Conservation (phyloP, 2,113 vertebrate species). For the Pelmatolapia mariae region DNA sequence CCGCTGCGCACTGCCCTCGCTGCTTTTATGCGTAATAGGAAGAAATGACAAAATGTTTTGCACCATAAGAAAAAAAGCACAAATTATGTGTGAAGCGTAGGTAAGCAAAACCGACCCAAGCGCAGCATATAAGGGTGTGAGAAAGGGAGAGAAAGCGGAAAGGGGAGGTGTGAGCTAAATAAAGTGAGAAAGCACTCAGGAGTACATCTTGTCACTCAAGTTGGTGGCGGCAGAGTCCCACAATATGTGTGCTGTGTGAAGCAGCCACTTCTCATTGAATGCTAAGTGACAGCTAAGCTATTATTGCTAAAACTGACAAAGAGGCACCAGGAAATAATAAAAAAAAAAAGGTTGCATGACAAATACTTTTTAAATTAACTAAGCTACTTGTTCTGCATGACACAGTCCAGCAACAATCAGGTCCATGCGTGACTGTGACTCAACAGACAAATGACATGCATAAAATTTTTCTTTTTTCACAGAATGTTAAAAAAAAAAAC, state of each 20-base stretch:
- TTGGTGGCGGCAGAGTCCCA: slow-evolving; percentile 24
- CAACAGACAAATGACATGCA: not conserved
- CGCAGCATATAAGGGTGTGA: slow-evolving; percentile 30
- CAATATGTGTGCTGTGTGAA: slow-evolving; percentile 6
- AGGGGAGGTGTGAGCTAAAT: slow-evolving; percentile 25
- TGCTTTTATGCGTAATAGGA: slow-evolving; percentile 48
- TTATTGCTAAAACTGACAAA: slow-evolving; percentile 38
- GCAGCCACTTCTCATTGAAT: slow-evolving; percentile 38
- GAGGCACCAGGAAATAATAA: not conserved
- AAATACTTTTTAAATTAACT: slow-evolving; percentile 8
- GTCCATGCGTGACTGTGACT: not conserved
- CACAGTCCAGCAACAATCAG: not conserved
- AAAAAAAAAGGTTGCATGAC: not conserved
- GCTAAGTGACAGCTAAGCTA: slow-evolving; percentile 16
- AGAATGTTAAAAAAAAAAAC: not conserved
- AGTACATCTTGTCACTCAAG: slow-evolving; percentile 46
- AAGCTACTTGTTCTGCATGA: not conserved
- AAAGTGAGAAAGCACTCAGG: slow-evolving; percentile 52
- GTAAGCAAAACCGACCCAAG: slow-evolving; percentile 31
- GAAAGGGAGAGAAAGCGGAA: slow-evolving; percentile 10
- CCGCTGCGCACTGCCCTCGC: not conserved
- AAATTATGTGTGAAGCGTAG: slow-evolving; percentile 45
- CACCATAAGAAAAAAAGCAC: slow-evolving; percentile 36
- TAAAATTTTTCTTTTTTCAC: not conserved
- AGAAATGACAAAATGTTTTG: slow-evolving; percentile 43